A percentile compares a stretch with the other conserved stretches of the same genome.
Conservation (phyloP, 1,140 invertebrate genomes). For the Pseudobourletiella spinata region DNA sequence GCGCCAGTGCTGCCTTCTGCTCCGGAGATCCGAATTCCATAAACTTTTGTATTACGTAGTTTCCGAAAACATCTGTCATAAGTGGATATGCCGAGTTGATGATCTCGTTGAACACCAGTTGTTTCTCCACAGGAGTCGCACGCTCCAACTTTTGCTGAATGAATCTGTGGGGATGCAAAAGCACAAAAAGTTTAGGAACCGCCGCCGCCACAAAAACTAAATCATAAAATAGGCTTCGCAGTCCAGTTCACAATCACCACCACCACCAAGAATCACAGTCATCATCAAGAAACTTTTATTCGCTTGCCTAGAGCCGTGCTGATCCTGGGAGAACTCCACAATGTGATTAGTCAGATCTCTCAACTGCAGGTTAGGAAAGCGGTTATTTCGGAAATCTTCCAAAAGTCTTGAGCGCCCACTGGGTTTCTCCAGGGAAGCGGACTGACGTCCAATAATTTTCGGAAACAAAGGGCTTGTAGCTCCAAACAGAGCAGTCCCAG, state of each 20-base stretch:
- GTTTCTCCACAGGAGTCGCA: conserved; percentile 88
- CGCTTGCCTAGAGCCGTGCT: conserved; percentile 86
- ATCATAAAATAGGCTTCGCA: neutral
- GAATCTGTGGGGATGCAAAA: too few relatives aligned
- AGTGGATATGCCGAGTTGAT: conserved; percentile 85
- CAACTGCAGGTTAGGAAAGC: conserved; percentile 85
- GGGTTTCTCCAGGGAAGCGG: conserved; percentile 43
- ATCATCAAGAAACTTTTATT: too few relatives aligned
- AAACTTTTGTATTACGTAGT: conserved; percentile 99
- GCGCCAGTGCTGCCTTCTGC: conserved; percentile 91
- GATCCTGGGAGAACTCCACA: conserved; percentile 98
- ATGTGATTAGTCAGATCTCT: conserved; percentile 88
- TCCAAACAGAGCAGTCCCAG: conserved; percentile 53
- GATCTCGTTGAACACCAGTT: conserved; percentile 97
- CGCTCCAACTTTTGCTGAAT: conserved; percentile 99
- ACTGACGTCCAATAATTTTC: conserved; percentile 47
- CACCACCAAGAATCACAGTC: neutral
- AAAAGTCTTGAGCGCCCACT: conserved; percentile 78
- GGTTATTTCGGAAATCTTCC: conserved; percentile 79
- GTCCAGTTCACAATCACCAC: neutral
- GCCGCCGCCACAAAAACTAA: conserved; percentile 29
- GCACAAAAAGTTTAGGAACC: too few relatives aligned
- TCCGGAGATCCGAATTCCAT: conserved; percentile 98
- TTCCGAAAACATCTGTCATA: conserved; percentile 99
- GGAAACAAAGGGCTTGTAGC: conserved; percentile 69